A percentile compares a stretch with the other conserved stretches of the same genome.
phyloP scores from a whole-genome alignment of 2,797 vertebrate genomes.

The Bucorvus abyssinicus region DNA sequence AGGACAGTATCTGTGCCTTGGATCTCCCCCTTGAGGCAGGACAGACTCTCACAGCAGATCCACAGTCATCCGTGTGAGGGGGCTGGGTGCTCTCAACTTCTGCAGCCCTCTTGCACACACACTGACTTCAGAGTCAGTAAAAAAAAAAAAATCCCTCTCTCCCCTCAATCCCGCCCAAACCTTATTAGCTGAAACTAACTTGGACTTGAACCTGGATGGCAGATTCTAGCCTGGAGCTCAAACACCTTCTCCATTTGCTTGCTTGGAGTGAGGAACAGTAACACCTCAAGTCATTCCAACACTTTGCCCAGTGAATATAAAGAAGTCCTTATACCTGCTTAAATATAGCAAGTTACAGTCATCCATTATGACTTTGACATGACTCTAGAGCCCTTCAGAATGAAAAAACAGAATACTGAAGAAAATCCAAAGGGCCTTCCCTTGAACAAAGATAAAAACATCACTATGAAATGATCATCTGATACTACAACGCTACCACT shows the following conservation, averaged over 20 bases:
- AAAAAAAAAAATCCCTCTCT: background rate
- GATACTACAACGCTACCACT: background rate
- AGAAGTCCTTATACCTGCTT: background rate
- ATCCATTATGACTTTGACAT: background rate
- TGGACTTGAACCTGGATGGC: background rate
- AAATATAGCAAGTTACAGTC: background rate
- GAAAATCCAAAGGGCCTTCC: background rate
- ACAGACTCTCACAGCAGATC: background rate
- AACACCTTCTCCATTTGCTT: background rate
- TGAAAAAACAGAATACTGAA: background rate
- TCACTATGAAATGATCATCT: background rate
- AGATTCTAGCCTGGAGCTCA: background rate
- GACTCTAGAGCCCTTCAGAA: background rate
- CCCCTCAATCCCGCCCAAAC: background rate
- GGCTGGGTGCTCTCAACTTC: background rate
- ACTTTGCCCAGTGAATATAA: background rate
- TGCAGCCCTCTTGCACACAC: fast-evolving
- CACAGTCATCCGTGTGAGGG: fast-evolving
- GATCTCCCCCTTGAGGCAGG: background rate
- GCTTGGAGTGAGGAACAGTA: background rate
- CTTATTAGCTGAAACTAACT: background rate
- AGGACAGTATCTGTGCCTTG: background rate
- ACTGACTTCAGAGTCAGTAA: background rate
- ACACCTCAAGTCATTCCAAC: background rate
- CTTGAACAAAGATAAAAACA: background rate